Base-by-base conservation (phyloP, 2,797 vertebrate species). In the Monodelphis domestica region DNA sequence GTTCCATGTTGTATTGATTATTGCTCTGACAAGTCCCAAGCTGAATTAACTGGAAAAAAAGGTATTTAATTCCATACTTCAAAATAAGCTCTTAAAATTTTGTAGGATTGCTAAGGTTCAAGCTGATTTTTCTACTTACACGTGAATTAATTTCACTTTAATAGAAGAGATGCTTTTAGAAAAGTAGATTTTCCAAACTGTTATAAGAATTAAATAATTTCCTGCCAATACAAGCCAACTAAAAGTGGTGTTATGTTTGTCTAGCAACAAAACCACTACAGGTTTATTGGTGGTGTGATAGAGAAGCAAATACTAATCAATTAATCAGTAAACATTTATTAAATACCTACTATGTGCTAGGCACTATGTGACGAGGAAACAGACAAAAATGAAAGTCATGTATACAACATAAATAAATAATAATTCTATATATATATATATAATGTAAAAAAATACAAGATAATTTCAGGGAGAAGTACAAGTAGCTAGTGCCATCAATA, bases 51-150 rank as follows among this genome's bases (percentile, higher is more conserved):
- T 70, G 53, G 94, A 14, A 29, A 95, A 94, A 95, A 84, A 24
- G 91, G 94, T 87, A 14, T 63, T 87, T 93, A 54, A 93, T n/a
- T 89, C 51, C 26, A 21, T 90, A n/a, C 84, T 90, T 95, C 55
- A 92, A 84, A 96, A 53, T 89, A 95, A 53, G 94, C 28, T 91
- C 90, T 91, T 96, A 52, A 94, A 96, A 93, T 96, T 38, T 95
- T 93, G 33, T 87, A 33, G 93, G 45, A 95, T 88, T 87, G 84
- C 88, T 56, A 91, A n/a, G 88, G n/a, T 91, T 54, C 89, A 93
- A 50, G 38, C 1, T 89, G 53, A 89, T 54, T 54, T 28, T 53
- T 54, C 26, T 91, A 70, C 55, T 94, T 94, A 59, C 63, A 90
- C 87, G 28, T 90, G 55, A 87, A 50, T 93, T 90, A 91, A 30